Base-by-base conservation (phyloP, 1,140 invertebrate genomes). In the Nylanderia fulva region DNA sequence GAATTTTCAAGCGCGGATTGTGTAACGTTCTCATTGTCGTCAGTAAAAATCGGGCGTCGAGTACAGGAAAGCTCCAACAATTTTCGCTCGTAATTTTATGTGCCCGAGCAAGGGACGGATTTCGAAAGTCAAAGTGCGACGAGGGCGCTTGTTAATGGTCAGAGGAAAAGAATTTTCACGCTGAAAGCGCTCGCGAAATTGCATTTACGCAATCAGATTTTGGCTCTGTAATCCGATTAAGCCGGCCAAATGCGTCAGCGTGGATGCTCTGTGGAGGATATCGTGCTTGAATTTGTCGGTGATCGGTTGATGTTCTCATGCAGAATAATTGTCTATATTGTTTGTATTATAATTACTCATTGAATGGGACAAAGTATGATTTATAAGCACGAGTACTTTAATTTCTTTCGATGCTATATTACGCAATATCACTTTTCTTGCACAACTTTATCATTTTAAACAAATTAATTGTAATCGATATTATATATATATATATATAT, bases 141-240 rank as follows among this genome's bases (percentile, higher is more conserved):
- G 80, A 48, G 39, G n/a, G 21, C 21, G 21, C 69, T 36, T 63
- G 60, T 64, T 74, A 84, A 84, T 76, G 80, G 60, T 9, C n/a
- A 60, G 42, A 84, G 80, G 48, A 75, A 63, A 84, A 84, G 80
- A 84, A 75, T 84, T 84, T 84, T 76, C 80, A 18, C 80, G 58
- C 71, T 84, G 58, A 84, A 88, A 88, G 87, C 82, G 87, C 75
- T 85, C 60, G 74, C 69, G 60, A 74, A 88, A 88, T 88, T 87
- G 82, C 86, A 85, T 88, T 83, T 80, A 74, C 39, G 54, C 82
- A 88, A 88, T 88, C 86, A 84, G 74, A 88, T 88, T 85, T 61
- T 8, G 58, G 82, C 66, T 74, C 61, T 79, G 52, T 88, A 88
- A 88, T 74, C 58, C 86, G 87, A 88, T 88, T 88, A 88, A 88